Evolutionary conservation across 2,888 invertebrate species (phyloP), one percentile per base, ranked within the genome.

Genomic region (Dasysyrphus tricinctus): DNA sequence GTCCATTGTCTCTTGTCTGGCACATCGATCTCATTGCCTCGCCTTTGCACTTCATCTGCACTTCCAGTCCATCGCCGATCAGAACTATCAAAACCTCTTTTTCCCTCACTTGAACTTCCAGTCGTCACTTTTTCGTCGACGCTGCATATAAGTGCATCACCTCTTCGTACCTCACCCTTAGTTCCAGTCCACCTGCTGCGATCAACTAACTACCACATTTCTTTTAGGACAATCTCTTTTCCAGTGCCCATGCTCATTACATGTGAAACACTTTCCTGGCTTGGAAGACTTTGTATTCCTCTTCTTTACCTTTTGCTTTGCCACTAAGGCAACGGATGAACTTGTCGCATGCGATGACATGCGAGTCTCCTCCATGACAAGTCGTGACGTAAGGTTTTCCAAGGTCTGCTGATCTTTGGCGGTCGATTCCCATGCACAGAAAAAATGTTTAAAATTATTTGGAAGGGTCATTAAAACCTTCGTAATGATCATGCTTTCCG

Each of bases 381-480:
- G 61, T 32, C 89, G 75, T 19, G 88, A 80, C 59, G 80, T 88
- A 16, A 90, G 72, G 59, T 89, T 88, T 16, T 88, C 81, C 19
- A 90, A 32, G 5, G 80, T 90, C 80, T 89, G 89, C 16, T 77
- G 16, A 1, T 47, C 47, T 16, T 47, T 67, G 1, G 37, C 12
- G 3, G 77, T 77, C 3, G 70, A 69, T 84, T 54, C n/a, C n/a
- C n/a, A n/a, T n/a, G n/a, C n/a, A n/a, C n/a, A n/a, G n/a, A n/a
- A n/a, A n/a, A n/a, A n/a, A n/a, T n/a, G n/a, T n/a, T n/a, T n/a
- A n/a, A n/a, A n/a, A n/a, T n/a, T n/a, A n/a, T n/a, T n/a, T n/a
- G 88, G 89, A 74, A 89, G 75, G 7, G 88, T 87, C 80, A 88
- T 84, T 11, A 89, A 57, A 29, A 89, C 86, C 81, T 88, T 88